Evolutionary conservation across 1,140 invertebrate species (phyloP), one percentile per base, ranked within the genome.

Genomic region (Philopotamus ludificatus): DNA sequence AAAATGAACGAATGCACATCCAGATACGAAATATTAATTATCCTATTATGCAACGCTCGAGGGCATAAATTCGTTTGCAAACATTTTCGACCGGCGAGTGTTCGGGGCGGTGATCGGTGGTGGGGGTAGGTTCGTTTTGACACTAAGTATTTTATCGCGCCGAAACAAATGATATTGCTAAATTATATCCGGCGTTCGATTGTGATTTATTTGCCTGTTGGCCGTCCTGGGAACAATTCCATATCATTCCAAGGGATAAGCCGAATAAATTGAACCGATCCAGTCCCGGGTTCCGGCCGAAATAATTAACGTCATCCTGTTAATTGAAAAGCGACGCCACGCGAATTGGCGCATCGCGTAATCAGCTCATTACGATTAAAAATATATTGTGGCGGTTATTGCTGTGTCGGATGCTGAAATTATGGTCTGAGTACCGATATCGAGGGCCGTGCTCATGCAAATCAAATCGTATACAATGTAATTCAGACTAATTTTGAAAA

Each of bases 81-180:
- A 34, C 12, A 34, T 34, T 34, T 34, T 4, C 4, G 28, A 12
- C 4, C 12, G 28, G 28, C 28, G 4, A 34, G 12, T n/a, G n/a
- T n/a, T n/a, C n/a, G n/a, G n/a, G 12, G 12, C 28, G 12, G 28
- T 34, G 28, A n/a, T n/a, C n/a, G n/a, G n/a, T n/a, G n/a, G n/a
- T n/a, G n/a, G n/a, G n/a, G n/a, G n/a, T n/a, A n/a, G n/a, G n/a
- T n/a, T n/a, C n/a, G 34, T 42, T 34, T n/a, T 9, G 20, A 39
- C 28, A 22, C 44, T 65, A 65, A 65, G 63, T 60, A 65, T 65
- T 65, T 65, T 65, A 65, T 65, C 63, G 54, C 26, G 20, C 9
- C 4, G 41, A 49, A 65, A 65, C 59, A 66, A 70, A 70, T 65
- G 68, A 54, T 70, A 63, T 58, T 65, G 47, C 25, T 62, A 63